phyloP scores from a whole-genome alignment of 2,888 invertebrate genomes.

The Eupithecia exiguata region DNA sequence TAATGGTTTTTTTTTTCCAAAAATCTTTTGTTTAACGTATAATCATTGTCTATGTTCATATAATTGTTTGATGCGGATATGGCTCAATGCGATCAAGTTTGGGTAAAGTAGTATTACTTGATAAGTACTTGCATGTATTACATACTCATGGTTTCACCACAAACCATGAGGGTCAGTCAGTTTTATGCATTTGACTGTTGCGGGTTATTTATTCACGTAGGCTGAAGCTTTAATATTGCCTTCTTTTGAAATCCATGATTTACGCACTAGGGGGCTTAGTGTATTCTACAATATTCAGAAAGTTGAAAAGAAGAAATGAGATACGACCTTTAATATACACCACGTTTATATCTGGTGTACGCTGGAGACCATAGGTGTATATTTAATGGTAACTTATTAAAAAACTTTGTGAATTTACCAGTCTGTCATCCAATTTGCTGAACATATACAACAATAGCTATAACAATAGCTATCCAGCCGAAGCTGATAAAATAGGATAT shows the following conservation, averaged over 20 bases:
- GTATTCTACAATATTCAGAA: constrained; percentile 10
- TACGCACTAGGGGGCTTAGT: constrained; percentile 2
- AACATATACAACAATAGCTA: background rate
- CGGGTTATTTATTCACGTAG: constrained; percentile 6
- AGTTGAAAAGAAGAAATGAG: constrained; percentile 8
- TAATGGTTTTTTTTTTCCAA: no score
- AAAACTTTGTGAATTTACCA: background rate
- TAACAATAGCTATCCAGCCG: no score
- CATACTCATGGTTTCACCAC: background rate
- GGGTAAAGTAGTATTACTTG: background rate
- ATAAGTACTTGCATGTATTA: background rate
- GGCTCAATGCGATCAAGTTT: background rate
- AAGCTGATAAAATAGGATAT: background rate
- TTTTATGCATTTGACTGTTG: constrained; percentile 9
- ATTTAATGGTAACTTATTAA: background rate
- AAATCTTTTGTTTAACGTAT: no score
- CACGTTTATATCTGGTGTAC: background rate
- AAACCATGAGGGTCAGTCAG: constrained; percentile 12
- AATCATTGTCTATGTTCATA: no score
- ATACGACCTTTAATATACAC: constrained; percentile 3
- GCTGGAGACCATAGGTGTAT: background rate
- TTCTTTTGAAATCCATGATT: constrained; percentile 14
- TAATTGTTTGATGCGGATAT: background rate
- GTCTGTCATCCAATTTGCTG: background rate
- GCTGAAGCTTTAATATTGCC: constrained; percentile 8